Conservation (phyloP, 2,888 invertebrate genomes). For the Zygogramma bicolorata region DNA sequence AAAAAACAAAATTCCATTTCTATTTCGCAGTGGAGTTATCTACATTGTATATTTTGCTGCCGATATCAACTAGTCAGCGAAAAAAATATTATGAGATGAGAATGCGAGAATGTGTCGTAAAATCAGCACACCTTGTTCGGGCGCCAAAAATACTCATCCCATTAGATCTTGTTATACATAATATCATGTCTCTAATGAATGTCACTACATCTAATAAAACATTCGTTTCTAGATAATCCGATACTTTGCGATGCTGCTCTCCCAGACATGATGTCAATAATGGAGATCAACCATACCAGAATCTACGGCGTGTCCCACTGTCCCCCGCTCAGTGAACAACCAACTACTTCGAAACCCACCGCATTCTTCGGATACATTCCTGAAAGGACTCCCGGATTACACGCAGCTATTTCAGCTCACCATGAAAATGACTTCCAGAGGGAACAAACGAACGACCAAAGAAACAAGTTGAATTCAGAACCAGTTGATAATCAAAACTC, state of each 20-base stretch:
- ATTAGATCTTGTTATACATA: no score
- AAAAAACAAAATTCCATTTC: no score
- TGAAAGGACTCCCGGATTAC: slow-evolving; percentile 35
- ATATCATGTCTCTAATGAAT: no score
- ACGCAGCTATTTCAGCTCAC: slow-evolving; percentile 14
- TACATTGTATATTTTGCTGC: no score
- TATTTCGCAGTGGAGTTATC: no score
- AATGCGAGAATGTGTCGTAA: no score
- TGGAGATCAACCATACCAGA: slow-evolving; percentile 80
- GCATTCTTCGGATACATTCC: slow-evolving; percentile 62
- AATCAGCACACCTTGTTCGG: no score
- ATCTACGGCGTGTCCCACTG: slow-evolving; percentile 75
- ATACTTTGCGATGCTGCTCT: slow-evolving; percentile 82
- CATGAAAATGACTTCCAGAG: slow-evolving; percentile 21
- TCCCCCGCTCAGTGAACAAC: slow-evolving; percentile 62
- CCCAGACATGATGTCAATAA: slow-evolving; percentile 76
- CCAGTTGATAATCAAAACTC: neutral
- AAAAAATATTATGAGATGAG: no score
- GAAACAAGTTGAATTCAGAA: slow-evolving; percentile 10
- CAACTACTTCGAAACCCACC: slow-evolving; percentile 61
- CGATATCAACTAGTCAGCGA: no score
- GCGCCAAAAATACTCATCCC: no score
- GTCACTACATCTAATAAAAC: no score
- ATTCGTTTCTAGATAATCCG: slow-evolving; percentile 78
- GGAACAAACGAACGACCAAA: slow-evolving; percentile 17